phyloP scores from a whole-genome alignment of 2,888 invertebrate genomes.

The Heliconius sara region DNA sequence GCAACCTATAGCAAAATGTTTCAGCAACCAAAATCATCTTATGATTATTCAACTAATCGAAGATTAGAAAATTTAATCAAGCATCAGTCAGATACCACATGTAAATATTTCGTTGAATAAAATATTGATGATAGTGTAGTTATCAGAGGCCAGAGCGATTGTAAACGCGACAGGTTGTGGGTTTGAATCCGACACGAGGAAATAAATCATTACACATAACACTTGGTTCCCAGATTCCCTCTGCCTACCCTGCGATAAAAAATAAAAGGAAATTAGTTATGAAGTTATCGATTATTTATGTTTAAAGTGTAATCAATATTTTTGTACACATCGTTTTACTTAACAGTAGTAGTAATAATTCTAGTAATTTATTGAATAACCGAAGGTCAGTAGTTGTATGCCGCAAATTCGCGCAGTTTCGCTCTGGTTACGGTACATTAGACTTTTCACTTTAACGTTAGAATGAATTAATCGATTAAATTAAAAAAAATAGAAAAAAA shows the following conservation, averaged over 20 bases:
- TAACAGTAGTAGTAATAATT: constrained; percentile 2
- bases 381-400: constrained; percentile 39
- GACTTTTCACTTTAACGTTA: constrained; percentile 38
- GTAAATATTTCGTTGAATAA: neutral
- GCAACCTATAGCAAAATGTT: neutral
- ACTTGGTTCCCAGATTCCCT: no score
- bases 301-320: neutral
- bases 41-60: neutral
- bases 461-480: constrained; percentile 29
- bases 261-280: no score
- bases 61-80: neutral
- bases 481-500: neutral
- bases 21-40: neutral
- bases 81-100: neutral
- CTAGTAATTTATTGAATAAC: constrained; percentile 28
- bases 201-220: no score
- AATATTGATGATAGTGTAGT: neutral
- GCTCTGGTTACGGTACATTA: constrained; percentile 46
- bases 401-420: constrained; percentile 37
- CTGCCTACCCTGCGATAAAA: no score
- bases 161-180: no score
- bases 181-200: no score
- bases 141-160: neutral
- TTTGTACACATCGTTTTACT: neutral
- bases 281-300: neutral